A percentile compares a stretch with the other conserved stretches of the same genome.
Conservation (phyloP, 2,888 invertebrate species). For the Quadriops clusia region DNA sequence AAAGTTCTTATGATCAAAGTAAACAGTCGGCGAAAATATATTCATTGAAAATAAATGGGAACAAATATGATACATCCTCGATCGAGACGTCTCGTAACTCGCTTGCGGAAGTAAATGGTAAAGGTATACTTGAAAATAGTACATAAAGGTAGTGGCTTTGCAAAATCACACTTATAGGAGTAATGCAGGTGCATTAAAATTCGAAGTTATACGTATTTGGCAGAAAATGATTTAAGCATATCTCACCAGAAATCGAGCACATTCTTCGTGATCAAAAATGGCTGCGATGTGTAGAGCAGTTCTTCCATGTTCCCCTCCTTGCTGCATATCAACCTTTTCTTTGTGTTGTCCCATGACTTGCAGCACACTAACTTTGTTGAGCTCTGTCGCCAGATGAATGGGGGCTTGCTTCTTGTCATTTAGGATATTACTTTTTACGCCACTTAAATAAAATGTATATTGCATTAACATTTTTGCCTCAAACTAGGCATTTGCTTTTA, state of each 20-base stretch:
- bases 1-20: too few relatives aligned
- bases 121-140: neutral
- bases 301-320: constrained; percentile 67
- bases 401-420: constrained; percentile 71
- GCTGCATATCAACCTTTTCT: constrained; percentile 57
- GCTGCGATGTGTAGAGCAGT: constrained; percentile 78
- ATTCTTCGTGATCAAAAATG: constrained; percentile 70
- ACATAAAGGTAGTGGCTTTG: too few relatives aligned
- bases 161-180: too few relatives aligned
- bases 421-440: constrained; percentile 53
- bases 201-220: too few relatives aligned
- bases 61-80: too few relatives aligned
- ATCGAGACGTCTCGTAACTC: too few relatives aligned
- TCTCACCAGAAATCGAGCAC: constrained; percentile 68
- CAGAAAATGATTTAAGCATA: too few relatives aligned
- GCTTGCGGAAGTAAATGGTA: too few relatives aligned
- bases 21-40: too few relatives aligned
- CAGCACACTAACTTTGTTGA: constrained; percentile 60
- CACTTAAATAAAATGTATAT: constrained; percentile 43
- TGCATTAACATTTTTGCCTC: constrained; percentile 10
- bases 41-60: too few relatives aligned
- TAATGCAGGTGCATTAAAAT: too few relatives aligned
- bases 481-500: too few relatives aligned
- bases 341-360: constrained; percentile 58
- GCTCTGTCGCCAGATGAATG: constrained; percentile 67